These are phyloP conservation scores for Eilema depressum DNA, from an alignment of 2,888 invertebrate species.

Conservation along the genomic window DNA sequence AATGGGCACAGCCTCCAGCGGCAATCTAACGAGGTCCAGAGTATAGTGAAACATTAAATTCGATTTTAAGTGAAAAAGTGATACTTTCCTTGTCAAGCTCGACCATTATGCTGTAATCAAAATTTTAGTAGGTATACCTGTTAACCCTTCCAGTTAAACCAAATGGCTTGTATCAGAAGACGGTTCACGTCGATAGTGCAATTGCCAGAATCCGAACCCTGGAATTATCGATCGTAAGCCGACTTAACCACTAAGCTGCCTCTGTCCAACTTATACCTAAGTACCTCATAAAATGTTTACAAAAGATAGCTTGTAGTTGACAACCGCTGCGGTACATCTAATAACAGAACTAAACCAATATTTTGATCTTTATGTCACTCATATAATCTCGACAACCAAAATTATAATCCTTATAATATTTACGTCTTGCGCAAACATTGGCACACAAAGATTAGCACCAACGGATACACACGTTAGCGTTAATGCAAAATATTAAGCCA, in stretches of 20 bases:
- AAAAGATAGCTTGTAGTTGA: neutral
- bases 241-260: too few relatives aligned
- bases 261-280: too few relatives aligned
- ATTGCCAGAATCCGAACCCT: too few relatives aligned
- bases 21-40: neutral
- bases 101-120: neutral
- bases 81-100: neutral
- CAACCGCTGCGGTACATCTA: neutral
- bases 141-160: too few relatives aligned
- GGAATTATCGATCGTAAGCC: too few relatives aligned
- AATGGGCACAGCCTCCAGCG: neutral
- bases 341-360: slow-evolving; percentile 1
- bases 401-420: slow-evolving; percentile 13
- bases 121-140: neutral
- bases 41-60: neutral
- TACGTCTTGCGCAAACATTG: slow-evolving; percentile 12
- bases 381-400: slow-evolving; percentile 7
- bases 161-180: too few relatives aligned
- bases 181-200: too few relatives aligned
- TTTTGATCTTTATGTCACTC: slow-evolving; percentile 11
- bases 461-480: slow-evolving; percentile 9
- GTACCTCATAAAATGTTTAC: neutral
- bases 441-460: slow-evolving; percentile 14
- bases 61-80: neutral
- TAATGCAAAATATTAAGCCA: slow-evolving; percentile 20